Evolutionary conservation across 2,797 vertebrate species (phyloP).

Genomic region (Harpagifer antarcticus): DNA sequence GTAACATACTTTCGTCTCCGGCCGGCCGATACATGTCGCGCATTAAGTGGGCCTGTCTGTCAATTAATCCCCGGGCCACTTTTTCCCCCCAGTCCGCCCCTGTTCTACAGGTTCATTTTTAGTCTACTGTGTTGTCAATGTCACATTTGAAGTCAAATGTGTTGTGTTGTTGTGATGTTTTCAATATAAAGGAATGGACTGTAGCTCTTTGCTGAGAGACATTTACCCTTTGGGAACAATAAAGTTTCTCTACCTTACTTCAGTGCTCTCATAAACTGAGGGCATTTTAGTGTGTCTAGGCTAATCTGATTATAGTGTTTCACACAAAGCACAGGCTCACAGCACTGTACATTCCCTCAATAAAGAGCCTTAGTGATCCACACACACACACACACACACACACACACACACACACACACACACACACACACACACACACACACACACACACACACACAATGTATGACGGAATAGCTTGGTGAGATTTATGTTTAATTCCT

Average conservation of each 20-base stretch:
- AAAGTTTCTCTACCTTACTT: not conserved
- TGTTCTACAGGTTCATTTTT: no score
- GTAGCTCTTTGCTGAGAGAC: no score
- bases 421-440: not conserved
- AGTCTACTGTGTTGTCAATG: no score
- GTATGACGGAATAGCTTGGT: constrained; percentile 27
- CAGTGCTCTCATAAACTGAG: not conserved
- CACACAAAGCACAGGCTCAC: constrained; percentile 30
- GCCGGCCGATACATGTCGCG: no score
- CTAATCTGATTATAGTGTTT: constrained; percentile 42
- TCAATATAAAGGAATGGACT: no score
- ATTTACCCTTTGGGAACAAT: no score
- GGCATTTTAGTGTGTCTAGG: constrained; percentile 18
- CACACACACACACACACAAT: constrained; percentile 12
- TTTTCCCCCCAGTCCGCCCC: no score
- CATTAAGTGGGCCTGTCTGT: no score
- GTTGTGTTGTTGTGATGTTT: no score
- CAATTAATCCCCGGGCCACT: no score
- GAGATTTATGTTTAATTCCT: constrained; percentile 61
- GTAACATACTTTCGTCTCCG: no score
- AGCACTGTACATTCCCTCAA: constrained; percentile 22
- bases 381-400: not conserved
- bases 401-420: constrained; percentile 13
- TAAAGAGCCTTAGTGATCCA: constrained; percentile 16
- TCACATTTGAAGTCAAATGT: no score